Conservation (phyloP, 2,888 invertebrate species). For the Heteromurus nitidus region DNA sequence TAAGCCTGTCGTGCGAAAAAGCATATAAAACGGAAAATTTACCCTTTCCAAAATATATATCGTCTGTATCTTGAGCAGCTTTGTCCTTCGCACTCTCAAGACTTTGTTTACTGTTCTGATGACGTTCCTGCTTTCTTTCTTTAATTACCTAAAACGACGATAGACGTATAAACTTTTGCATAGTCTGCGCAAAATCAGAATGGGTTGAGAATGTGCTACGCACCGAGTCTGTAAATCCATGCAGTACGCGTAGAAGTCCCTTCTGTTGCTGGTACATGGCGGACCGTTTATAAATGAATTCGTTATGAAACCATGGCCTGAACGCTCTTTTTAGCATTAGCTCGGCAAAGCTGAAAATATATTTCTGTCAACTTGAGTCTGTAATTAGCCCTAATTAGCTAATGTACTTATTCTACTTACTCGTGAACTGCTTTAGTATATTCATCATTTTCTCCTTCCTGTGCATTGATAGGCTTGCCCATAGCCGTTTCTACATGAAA, state of each 20-base stretch:
- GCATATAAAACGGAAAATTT: not conserved
- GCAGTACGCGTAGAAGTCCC: conserved; percentile 77
- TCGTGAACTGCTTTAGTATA: conserved; percentile 76
- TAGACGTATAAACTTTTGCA: not conserved
- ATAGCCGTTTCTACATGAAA: conserved; percentile 76
- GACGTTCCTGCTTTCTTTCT: conserved; percentile 48
- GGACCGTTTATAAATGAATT: conserved; percentile 77
- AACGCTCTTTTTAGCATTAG: conserved; percentile 78
- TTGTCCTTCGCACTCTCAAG: not conserved
- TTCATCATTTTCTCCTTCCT: conserved; percentile 75
- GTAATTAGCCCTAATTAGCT: not conserved
- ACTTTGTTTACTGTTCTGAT: not conserved
- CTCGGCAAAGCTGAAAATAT: conserved; percentile 77
- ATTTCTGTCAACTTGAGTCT: too few species aligned
- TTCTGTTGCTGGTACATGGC: conserved; percentile 77
- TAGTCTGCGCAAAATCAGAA: not conserved
- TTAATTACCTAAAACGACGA: conserved; percentile 52
- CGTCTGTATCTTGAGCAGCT: conserved; percentile 15
- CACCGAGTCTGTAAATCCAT: conserved; percentile 77
- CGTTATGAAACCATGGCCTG: conserved; percentile 78
- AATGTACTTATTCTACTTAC: conserved; percentile 73
- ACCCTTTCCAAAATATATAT: conserved; percentile 37
- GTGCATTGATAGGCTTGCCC: conserved; percentile 76
- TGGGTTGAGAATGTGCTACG: not conserved
- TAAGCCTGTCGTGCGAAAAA: not conserved